A percentile compares a stretch with the other conserved stretches of the same genome.
These are phyloP conservation scores for Remorina albescens DNA, from an alignment of 2,797 vertebrate genomes.

Conservation along the genomic window DNA sequence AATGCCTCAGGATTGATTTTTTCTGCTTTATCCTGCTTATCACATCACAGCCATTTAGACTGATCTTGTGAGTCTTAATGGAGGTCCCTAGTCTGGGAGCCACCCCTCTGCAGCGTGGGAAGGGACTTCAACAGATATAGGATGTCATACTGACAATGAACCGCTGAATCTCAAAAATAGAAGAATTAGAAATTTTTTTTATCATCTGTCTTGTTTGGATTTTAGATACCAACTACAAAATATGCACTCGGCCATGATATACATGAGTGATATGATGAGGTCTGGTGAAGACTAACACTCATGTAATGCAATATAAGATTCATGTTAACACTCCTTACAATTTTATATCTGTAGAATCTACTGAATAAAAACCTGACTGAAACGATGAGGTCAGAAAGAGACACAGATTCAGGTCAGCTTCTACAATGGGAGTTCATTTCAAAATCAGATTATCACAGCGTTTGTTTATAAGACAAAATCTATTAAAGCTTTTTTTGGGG, in stretches of 20 bases:
- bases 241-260: too few relatives aligned
- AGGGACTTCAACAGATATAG: background rate
- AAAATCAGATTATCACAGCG: background rate
- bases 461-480: too few relatives aligned
- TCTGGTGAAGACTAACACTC: too few relatives aligned
- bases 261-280: too few relatives aligned
- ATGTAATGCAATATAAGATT: too few relatives aligned
- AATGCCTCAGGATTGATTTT: background rate
- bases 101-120: background rate
- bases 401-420: background rate
- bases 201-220: background rate
- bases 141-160: background rate
- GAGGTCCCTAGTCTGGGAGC: background rate
- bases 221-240: background rate
- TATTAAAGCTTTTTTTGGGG: too few relatives aligned
- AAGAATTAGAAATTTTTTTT: too few relatives aligned
- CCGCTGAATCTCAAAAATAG: too few relatives aligned
- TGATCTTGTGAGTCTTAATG: background rate
- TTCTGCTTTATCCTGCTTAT: background rate
- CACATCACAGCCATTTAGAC: background rate
- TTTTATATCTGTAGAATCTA: background rate
- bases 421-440: background rate
- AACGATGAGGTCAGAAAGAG: background rate
- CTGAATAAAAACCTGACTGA: background rate
- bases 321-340: background rate